phyloP scores from a whole-genome alignment of 1,140 invertebrate genomes.

The Bombus vancouverensis region DNA sequence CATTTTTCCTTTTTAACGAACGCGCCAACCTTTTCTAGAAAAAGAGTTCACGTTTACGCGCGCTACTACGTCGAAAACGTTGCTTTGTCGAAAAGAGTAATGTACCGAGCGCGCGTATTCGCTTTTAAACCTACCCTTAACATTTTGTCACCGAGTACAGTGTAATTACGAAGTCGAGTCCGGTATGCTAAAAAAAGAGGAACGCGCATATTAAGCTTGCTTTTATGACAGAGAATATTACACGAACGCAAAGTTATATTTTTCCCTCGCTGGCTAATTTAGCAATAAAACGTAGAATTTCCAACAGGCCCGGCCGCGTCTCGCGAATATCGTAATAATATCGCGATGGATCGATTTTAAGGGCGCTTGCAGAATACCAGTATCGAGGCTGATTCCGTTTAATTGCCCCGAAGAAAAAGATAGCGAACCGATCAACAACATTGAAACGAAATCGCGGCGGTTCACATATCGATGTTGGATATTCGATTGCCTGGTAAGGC shows the following conservation, averaged over 20 bases:
- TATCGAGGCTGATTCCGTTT: background rate
- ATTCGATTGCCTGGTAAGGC: conserved; percentile 23
- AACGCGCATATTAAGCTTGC: background rate
- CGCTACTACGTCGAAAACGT: background rate
- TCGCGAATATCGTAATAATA: background rate
- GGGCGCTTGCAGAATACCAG: too few relatives aligned
- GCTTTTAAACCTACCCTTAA: conserved; percentile 9
- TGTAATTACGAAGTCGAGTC: conserved; percentile 22
- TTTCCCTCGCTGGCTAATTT: background rate
- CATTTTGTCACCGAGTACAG: conserved; percentile 17
- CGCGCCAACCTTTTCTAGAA: background rate
- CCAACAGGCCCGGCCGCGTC: too few relatives aligned
- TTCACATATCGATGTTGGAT: background rate
- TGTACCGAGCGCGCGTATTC: too few relatives aligned
- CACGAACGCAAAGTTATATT: background rate
- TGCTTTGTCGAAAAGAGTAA: background rate
- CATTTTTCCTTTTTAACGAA: background rate
- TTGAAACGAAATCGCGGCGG: background rate
- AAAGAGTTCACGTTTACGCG: background rate
- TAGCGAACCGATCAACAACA: background rate
- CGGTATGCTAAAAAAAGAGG: background rate
- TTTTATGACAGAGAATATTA: conserved; percentile 12
- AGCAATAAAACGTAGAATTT: background rate
- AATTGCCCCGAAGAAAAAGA: background rate
- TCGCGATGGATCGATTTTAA: background rate